phyloP scores from a whole-genome alignment of 2,888 invertebrate species.

The Gisinianus flammeolus region DNA sequence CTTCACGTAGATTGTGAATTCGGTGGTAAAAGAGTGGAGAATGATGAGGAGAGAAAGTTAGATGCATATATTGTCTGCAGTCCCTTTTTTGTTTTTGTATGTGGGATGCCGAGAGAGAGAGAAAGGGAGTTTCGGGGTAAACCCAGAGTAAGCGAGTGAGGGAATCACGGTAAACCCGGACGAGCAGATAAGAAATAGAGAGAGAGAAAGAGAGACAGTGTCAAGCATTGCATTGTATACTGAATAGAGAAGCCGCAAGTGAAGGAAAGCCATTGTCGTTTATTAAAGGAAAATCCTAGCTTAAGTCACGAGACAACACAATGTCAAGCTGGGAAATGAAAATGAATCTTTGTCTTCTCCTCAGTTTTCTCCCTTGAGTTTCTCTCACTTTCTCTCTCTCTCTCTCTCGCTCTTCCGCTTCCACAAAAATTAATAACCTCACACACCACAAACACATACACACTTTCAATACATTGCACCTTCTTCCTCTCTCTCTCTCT shows the following conservation, averaged over 20 bases:
- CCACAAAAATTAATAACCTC: conserved; percentile 12
- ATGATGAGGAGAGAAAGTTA: too few relatives aligned
- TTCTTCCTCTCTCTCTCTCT: background rate
- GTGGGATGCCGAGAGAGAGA: background rate
- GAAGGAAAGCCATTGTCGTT: conserved; percentile 25
- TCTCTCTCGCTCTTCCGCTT: background rate
- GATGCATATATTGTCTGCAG: too few relatives aligned
- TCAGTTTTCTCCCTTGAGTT: background rate
- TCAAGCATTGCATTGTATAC: background rate
- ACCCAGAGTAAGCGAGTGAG: background rate
- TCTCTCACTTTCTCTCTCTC: background rate
- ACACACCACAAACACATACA: background rate
- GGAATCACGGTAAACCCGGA: background rate
- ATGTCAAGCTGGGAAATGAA: conserved; percentile 38
- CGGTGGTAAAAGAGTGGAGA: too few relatives aligned
- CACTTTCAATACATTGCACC: background rate
- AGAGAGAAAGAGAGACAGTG: background rate
- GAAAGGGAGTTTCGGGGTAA: background rate
- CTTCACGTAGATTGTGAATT: too few relatives aligned
- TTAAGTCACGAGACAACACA: conserved; percentile 34
- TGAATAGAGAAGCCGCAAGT: background rate
- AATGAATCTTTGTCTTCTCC: conserved; percentile 5
- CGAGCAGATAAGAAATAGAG: background rate
- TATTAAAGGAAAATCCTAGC: conserved; percentile 31
- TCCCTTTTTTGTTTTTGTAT: too few relatives aligned